These are phyloP conservation scores for Agrotis ipsilon DNA, from an alignment of 2,888 invertebrate genomes.

Conservation along the genomic window DNA sequence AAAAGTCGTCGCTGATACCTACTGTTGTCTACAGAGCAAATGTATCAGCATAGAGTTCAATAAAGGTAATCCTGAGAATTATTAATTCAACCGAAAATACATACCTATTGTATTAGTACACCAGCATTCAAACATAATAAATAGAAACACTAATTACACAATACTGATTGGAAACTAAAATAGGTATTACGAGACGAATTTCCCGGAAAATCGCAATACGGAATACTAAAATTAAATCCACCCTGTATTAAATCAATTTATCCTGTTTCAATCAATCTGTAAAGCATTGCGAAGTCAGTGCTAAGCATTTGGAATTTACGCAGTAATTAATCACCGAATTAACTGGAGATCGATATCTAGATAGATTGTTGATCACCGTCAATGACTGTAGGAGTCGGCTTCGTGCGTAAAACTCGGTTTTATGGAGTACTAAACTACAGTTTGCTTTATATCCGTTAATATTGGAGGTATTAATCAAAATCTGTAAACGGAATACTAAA, in stretches of 20 bases:
- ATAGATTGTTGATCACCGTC: slow-evolving; percentile 55
- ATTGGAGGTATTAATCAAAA: slow-evolving; percentile 31
- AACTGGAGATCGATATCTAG: slow-evolving; percentile 66
- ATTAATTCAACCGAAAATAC: neutral
- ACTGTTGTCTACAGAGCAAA: neutral
- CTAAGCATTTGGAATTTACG: slow-evolving; percentile 53
- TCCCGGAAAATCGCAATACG: neutral
- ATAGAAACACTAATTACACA: neutral
- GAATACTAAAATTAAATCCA: slow-evolving; percentile 6
- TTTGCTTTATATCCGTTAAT: slow-evolving; percentile 26
- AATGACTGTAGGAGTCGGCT: slow-evolving; percentile 27
- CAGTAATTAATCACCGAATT: slow-evolving; percentile 68
- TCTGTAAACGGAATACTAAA: neutral
- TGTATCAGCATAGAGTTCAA: neutral
- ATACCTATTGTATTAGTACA: neutral
- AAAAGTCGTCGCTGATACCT: neutral
- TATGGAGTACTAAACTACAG: slow-evolving; percentile 44
- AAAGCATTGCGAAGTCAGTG: slow-evolving; percentile 31
- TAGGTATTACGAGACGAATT: neutral
- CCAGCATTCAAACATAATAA: neutral
- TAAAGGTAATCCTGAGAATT: neutral
- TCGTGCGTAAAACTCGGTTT: slow-evolving; percentile 40
- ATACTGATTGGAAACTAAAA: neutral
- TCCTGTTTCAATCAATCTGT: slow-evolving; percentile 20
- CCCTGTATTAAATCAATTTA: slow-evolving; percentile 6